Percentiles rank a stretch among this genome's conserved stretches.
Conservation (phyloP, 1,140 invertebrate genomes). For the Cheumatopsyche charites region DNA sequence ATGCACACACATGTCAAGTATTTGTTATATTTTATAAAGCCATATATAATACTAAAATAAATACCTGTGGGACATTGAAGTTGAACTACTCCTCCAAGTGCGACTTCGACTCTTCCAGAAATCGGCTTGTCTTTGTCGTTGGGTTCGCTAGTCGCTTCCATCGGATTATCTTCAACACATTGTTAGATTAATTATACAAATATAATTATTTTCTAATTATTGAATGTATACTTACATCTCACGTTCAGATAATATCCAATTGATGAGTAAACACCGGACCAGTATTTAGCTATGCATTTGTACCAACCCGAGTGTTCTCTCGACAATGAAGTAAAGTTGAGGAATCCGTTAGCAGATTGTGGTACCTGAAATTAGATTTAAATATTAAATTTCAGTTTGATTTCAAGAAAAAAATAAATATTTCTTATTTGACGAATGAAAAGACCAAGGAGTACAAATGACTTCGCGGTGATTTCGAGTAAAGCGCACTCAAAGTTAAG, state of each 20-base stretch:
- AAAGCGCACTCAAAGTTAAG: too few species aligned
- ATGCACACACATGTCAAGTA: background rate
- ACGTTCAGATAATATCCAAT: slow-evolving; percentile 84
- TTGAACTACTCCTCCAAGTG: slow-evolving; percentile 76
- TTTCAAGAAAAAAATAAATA: too few species aligned
- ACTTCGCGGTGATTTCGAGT: too few species aligned
- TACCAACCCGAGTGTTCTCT: slow-evolving; percentile 81
- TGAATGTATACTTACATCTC: slow-evolving; percentile 69
- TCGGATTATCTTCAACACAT: slow-evolving; percentile 31
- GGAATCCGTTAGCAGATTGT: slow-evolving; percentile 74
- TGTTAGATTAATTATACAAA: background rate
- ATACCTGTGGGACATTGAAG: slow-evolving; percentile 74
- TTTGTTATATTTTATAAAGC: background rate
- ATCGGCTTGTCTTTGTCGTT: slow-evolving; percentile 24
- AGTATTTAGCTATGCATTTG: slow-evolving; percentile 78
- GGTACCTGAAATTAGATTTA: slow-evolving; percentile 59
- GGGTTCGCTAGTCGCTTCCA: slow-evolving; percentile 17
- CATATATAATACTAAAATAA: slow-evolving; percentile 16
- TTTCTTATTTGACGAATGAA: too few species aligned
- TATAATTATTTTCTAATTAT: background rate
- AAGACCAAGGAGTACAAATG: too few species aligned
- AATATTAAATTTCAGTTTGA: background rate
- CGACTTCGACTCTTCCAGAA: slow-evolving; percentile 65
- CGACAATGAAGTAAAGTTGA: slow-evolving; percentile 78
- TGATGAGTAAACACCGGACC: slow-evolving; percentile 76